These are phyloP conservation scores for Glyphotaelius pellucidus DNA, from an alignment of 2,888 invertebrate genomes.

Conservation along the genomic window DNA sequence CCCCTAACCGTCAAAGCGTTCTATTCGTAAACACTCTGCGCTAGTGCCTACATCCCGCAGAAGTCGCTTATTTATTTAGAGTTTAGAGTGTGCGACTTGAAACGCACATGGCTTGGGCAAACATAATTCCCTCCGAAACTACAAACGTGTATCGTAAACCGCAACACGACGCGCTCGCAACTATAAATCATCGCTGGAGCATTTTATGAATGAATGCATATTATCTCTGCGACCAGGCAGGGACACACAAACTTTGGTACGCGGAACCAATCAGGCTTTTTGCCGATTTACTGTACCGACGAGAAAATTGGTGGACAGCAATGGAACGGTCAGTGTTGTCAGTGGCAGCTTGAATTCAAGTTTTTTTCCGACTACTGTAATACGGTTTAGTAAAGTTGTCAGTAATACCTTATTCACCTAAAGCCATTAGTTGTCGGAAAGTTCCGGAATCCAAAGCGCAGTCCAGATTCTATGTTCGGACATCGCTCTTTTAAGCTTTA, in stretches of 20 bases:
- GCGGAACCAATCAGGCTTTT: not conserved
- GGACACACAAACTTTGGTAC: not conserved
- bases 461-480: no score
- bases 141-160: constrained; percentile 23
- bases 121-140: not conserved
- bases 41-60: not conserved
- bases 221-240: not conserved
- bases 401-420: no score
- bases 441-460: no score
- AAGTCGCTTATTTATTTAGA: not conserved
- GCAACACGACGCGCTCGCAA: not conserved
- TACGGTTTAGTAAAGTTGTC: no score
- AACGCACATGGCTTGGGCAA: not conserved
- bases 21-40: not conserved
- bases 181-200: not conserved
- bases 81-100: not conserved
- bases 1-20: not conserved
- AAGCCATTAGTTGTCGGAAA: no score
- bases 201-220: constrained; percentile 16
- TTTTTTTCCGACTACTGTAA: no score
- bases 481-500: no score
- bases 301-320: not conserved
- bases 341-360: no score
- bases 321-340: not conserved
- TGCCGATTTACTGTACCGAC: not conserved